Evolutionary conservation across 2,888 invertebrate species (phyloP), one percentile per base, ranked within the genome.

Genomic region (Metopia argyrocephala): DNA sequence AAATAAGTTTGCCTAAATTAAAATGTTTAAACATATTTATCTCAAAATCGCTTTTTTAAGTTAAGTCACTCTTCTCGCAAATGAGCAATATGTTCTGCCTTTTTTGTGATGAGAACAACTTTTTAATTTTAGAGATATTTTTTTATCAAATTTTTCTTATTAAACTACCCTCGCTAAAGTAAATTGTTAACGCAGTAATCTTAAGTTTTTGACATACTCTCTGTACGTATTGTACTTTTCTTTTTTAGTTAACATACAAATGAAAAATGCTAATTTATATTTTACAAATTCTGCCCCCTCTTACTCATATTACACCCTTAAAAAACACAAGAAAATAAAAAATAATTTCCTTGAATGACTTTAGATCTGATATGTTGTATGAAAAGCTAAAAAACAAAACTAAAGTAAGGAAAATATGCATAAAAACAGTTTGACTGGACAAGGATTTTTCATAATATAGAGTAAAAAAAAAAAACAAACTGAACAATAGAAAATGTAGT

Each of bases 211-310:
- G n/a, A 64, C 65, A 50, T 52, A 57, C 6, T 52, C 52, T 59
- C 31, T 38, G 12, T 38, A 6, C 15, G 2, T 31, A 31, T 21
- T 57, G 18, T 27, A 6, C 15, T 3, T 27, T 65, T 50, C 21
- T 52, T 28, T 64, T 65, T 64, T 15, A 21, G 2, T 56, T 31
- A 18, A 45, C 6, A 46, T 50, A 31, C 38, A 45, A 27, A 71
- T 61, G 48, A 27, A 64, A 76, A 78, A 78, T 73, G 71, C 78
- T 78, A 78, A 78, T 78, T 66, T 66, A 65, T 65, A 48, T 57
- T 45, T 52, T 50, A 23, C 28, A 2, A 12, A 38, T 28, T n/a
- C 18, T 27, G 2, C 7, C 3, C 23, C 38, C 38, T 12, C 15
- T 2, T 4, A 1, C 2, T 38, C 12, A 38, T 38, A 9, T 0